Base-by-base conservation (phyloP, 2,797 vertebrate genomes). In the Manis crassicaudata region DNA sequence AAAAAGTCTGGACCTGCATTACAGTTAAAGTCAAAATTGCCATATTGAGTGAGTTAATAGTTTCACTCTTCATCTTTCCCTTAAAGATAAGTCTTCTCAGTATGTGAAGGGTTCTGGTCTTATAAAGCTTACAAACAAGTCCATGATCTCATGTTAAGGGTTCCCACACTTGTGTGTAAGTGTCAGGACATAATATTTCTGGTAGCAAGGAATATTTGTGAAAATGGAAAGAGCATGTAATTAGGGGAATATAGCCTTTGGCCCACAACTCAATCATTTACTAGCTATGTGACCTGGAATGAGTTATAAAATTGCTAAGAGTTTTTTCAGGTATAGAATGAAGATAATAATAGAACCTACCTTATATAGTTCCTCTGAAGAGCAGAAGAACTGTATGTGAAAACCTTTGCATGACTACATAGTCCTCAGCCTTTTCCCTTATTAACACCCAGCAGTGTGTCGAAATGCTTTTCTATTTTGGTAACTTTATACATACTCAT, bases 281-380 rank as follows among this genome's bases (percentile, higher is more conserved):
- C 70, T 79, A 81, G 23, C 72, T 91, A 10, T 23, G 50, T 93
- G 70, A 72, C 72, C 56, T 95, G 94, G 87, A 54, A 32, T 11
- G 80, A 72, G 50, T 88, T 90, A 85, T 92, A 81, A 97, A 91
- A 68, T 87, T 27, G 3, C 43, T 67, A 46, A 40, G 4, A 14
- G n/a, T 60, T 67, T 84, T 80, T 88, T 90, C 77, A 88, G 3
- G 21, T 92, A 52, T 77, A 46, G 88, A 88, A 43, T 50, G 29
- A 80, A 43, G 37, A 84, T 80, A 62, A 84, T n/a, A 50, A 94
- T 29, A 94, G 77, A 89, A 65, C 6, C 8, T 29, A 79, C 68
- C 20, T 73, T 46, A 29, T 37, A 46, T 4, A 20, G 4, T 62
- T 90, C 67, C 72, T 50, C 82, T 43, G 17, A 43, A 46, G 14